These are phyloP conservation scores for Hydrotaea diabolus DNA, from an alignment of 2,888 invertebrate genomes.

Conservation along the genomic window DNA sequence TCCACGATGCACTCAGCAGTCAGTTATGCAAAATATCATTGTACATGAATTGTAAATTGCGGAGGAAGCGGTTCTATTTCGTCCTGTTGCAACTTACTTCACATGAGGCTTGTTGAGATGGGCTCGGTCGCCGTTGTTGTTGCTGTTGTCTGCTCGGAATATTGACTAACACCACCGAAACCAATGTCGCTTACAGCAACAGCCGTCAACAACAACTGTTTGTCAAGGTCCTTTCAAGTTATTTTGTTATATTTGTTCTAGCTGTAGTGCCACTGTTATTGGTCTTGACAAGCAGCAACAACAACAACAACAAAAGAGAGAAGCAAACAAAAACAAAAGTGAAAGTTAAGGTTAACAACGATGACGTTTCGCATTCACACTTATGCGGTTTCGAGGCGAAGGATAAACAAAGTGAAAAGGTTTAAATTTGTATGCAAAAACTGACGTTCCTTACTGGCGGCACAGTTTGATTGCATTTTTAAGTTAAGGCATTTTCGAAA, in stretches of 20 bases:
- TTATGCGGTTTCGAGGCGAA: background rate
- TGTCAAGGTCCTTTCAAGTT: conserved; percentile 27
- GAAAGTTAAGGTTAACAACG: conserved; percentile 28
- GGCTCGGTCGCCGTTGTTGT: conserved; percentile 14
- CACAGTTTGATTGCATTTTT: too few species aligned
- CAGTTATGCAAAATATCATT: background rate
- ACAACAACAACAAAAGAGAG: background rate
- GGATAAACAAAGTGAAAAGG: background rate
- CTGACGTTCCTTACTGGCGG: too few species aligned
- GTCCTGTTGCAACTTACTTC: conserved; percentile 14
- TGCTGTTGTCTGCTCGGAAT: background rate
- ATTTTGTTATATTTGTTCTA: conserved; percentile 13
- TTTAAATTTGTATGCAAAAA: background rate
- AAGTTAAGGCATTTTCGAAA: too few species aligned
- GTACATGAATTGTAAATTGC: conserved; percentile 2
- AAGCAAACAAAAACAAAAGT: background rate
- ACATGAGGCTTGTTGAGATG: background rate
- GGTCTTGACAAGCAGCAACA: background rate
- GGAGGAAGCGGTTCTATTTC: background rate
- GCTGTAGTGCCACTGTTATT: background rate
- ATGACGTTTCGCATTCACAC: background rate
- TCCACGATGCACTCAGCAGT: background rate
- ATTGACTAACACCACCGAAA: conserved; percentile 2
- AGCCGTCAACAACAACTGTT: background rate
- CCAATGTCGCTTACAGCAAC: background rate